Conservation (phyloP, 2,113 vertebrate genomes). For the Nipponia nippon region DNA sequence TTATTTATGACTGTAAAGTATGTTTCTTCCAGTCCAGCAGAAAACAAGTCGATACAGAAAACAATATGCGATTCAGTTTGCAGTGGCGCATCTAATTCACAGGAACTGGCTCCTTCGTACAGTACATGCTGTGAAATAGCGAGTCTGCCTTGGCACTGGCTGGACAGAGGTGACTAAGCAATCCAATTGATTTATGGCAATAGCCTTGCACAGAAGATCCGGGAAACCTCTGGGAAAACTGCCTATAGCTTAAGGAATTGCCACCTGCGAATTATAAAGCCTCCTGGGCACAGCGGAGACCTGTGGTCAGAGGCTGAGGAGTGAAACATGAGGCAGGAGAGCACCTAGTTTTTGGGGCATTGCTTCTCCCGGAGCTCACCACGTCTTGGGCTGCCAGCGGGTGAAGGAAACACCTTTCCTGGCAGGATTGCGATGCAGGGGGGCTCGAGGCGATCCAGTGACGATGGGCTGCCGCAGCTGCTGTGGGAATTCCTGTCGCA, state of each 20-base stretch:
- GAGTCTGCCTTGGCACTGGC: slow-evolving; percentile 46
- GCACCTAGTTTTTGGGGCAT: not conserved
- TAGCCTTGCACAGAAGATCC: slow-evolving; percentile 37
- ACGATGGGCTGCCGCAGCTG: not conserved
- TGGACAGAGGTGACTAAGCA: slow-evolving; percentile 64
- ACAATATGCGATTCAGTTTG: slow-evolving; percentile 16
- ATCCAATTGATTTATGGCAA: slow-evolving; percentile 36
- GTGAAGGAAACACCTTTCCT: not conserved
- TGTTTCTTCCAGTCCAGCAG: not conserved
- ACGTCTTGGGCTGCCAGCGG: not conserved
- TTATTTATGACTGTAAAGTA: slow-evolving; percentile 15
- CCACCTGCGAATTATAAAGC: not conserved
- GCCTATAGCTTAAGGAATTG: not conserved
- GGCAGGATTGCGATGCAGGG: not conserved
- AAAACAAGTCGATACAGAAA: not conserved
- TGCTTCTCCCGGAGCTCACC: not conserved
- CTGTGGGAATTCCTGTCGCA: slow-evolving; percentile 22
- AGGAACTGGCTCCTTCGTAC: slow-evolving; percentile 52
- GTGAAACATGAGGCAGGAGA: not conserved
- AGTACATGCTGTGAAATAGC: slow-evolving; percentile 64
- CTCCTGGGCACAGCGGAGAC: not conserved
- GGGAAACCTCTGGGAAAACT: slow-evolving; percentile 52
- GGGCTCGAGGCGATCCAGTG: not conserved
- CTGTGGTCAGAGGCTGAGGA: not conserved
- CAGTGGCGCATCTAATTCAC: slow-evolving; percentile 25